Base-by-base conservation (phyloP, 2,888 invertebrate species). In the Linnaemya tessellans region DNA sequence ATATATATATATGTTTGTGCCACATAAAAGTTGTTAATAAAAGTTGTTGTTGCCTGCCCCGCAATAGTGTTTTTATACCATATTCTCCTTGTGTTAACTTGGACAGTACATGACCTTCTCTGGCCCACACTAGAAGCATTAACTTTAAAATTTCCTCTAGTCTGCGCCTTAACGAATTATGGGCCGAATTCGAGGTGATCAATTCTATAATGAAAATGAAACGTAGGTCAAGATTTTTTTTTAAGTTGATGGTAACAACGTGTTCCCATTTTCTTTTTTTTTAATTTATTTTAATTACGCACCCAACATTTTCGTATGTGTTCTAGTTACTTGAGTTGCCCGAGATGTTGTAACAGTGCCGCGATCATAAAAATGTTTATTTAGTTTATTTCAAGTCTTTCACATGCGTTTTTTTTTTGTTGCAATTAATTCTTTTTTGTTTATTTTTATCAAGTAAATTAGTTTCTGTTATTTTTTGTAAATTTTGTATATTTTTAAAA, bases 81-180 rank as follows among this genome's bases (percentile, higher is more conserved):
- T 94, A 93, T 86, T 93, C 92, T 91, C 94, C 94, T 84, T 93
- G 93, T 89, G 95, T 94, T 84, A 96, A 93, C 89, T 94, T 93
- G 87, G 94, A 94, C 89, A 95, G 94, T 67, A 96, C 96, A 92
- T 95, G 94, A 88, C 95, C 95, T 91, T 97, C 96, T 88, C 95
- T 94, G 91, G 96, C 96, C 97, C 97, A 97, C 67, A 97, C 94
- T 90, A 96, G 93, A 89, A 97, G 94, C 97, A 97, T 97, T 89
- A 96, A 93, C 92, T 96, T 96, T 89, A 97, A 94, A 87, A 97
- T 94, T 90, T 97, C 96, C 91, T 97, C 96, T 89, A 97, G 93
- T 89, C 95, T 95, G 87, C 94, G 94, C 87, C 94, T 93, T 75
- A 95, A 91, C 78, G 94, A 94, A 84, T 93, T 93, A 71, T 91